Base-by-base conservation (phyloP, 2,797 vertebrate species). In the Phylloscopus collybita region DNA sequence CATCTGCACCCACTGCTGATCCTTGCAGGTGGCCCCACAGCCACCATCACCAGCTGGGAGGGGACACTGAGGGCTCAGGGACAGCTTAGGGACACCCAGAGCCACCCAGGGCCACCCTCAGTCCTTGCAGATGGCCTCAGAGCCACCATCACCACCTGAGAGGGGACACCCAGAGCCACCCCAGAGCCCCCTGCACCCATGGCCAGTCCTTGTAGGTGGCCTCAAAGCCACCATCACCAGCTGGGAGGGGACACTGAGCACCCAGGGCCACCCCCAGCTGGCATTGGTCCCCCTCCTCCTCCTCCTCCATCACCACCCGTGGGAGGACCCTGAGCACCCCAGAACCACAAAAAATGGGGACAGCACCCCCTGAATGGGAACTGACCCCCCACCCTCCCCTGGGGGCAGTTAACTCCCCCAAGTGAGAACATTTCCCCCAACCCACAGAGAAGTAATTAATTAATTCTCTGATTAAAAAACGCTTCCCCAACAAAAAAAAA, bases 1-100 rank as follows among this genome's bases (percentile, higher is more conserved):
- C 57, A 99, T 98, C 2, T 98, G 98, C 5, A 99, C 98, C 99
- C 99, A n/a, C n/a, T n/a, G n/a, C n/a, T n/a, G 98, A 51, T 99
- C 99, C 96, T n/a, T 15, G 12, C 32, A 22, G 54, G 15, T 50
- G 49, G 49, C 25, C 25, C 26, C 49, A 16, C 3, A 27, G 49
- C 49, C 25, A 9, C 50, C 27, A 51, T 17, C 15, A 27, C 50
- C 50, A 51, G 16, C 27, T 29, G 26, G 4, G 26, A 51, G 26
- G 50, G 26, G 27, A 29, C 50, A 51, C 10, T 29, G 50, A 29
- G 50, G 1, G 9, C 26, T 29, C 27, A 51, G 16, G 50, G 50
- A 19, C 51, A 53, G 16, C 18, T 17, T 34, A 34, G 34, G 34
- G 27, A 11, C 26, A 51, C 26, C 26, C 49, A 50, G 6, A 8